Evolutionary conservation across 2,113 vertebrate species (phyloP).

Genomic region (Engraulis encrasicolus): DNA sequence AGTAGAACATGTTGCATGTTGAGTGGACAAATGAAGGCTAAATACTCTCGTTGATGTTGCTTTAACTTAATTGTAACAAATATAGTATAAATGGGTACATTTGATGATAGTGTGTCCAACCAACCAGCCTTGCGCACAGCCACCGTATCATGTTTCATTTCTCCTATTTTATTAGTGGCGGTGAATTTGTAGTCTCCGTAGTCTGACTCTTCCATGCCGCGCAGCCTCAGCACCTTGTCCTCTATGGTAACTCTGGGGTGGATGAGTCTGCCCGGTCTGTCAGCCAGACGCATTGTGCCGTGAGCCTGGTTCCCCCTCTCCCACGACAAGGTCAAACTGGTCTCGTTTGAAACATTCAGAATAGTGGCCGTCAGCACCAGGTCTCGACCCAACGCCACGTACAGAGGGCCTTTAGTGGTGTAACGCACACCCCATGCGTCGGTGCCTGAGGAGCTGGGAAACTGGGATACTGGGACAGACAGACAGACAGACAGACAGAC

Average conservation of each 20-base stretch:
- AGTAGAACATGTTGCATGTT: too few relatives aligned
- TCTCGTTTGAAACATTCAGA: background rate
- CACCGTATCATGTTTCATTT: background rate
- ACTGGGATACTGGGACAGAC: background rate
- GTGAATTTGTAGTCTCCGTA: conserved; percentile 44
- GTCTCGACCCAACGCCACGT: conserved; percentile 9
- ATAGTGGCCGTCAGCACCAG: conserved; percentile 38
- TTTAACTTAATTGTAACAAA: background rate
- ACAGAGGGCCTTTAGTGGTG: background rate
- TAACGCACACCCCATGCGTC: conserved; percentile 2
- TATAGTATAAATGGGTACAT: background rate
- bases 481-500: too few relatives aligned
- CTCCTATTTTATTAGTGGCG: background rate
- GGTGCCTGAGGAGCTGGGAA: background rate
- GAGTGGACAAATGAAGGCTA: too few relatives aligned
- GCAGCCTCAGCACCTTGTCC: background rate
- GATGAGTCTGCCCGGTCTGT: background rate
- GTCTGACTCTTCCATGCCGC: background rate
- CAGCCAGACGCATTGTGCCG: conserved; percentile 20
- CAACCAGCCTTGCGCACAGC: conserved; percentile 38
- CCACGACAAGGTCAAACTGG: conserved; percentile 31
- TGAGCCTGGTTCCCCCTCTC: background rate
- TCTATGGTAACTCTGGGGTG: background rate
- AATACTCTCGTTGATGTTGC: too few relatives aligned
- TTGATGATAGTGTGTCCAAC: background rate